phyloP scores from a whole-genome alignment of 2,888 invertebrate species.

The Megastigmus dorsalis region DNA sequence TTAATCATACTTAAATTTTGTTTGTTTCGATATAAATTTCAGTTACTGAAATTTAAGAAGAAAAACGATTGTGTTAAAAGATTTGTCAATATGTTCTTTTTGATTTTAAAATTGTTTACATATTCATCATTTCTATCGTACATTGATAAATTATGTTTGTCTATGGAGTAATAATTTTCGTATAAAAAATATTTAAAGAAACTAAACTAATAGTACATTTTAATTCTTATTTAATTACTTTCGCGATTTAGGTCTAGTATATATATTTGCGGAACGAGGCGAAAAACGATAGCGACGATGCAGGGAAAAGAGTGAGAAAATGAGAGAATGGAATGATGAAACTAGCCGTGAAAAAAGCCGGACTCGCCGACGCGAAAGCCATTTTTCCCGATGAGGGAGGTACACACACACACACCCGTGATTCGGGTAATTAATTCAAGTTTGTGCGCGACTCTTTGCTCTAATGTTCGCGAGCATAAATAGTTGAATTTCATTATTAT shows the following conservation, averaged over 20 bases:
- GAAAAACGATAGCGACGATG: background rate
- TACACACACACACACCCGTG: background rate
- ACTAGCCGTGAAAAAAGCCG: slow-evolving; percentile 41
- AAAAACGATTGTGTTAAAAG: too few species aligned
- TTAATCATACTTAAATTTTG: too few species aligned
- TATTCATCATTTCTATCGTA: too few species aligned
- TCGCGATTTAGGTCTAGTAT: background rate
- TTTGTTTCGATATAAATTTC: too few species aligned
- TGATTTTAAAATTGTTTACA: too few species aligned
- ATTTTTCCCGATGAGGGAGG: slow-evolving; percentile 15
- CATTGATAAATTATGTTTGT: too few species aligned
- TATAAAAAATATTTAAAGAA: too few species aligned
- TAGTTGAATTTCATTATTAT: slow-evolving; percentile 11
- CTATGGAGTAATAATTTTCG: too few species aligned
- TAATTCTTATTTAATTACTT: slow-evolving; percentile 20
- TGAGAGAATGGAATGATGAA: slow-evolving; percentile 28
- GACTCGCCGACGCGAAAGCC: background rate
- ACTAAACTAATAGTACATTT: too few species aligned
- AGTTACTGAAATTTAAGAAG: too few species aligned
- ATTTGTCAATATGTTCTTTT: too few species aligned
- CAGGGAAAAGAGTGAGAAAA: background rate
- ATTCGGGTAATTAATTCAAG: slow-evolving; percentile 42
- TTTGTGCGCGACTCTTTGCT: slow-evolving; percentile 14
- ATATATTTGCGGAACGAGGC: background rate
- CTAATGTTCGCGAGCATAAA: slow-evolving; percentile 2